phyloP scores from a whole-genome alignment of 2,888 invertebrate genomes.

The Andrena bucephala region DNA sequence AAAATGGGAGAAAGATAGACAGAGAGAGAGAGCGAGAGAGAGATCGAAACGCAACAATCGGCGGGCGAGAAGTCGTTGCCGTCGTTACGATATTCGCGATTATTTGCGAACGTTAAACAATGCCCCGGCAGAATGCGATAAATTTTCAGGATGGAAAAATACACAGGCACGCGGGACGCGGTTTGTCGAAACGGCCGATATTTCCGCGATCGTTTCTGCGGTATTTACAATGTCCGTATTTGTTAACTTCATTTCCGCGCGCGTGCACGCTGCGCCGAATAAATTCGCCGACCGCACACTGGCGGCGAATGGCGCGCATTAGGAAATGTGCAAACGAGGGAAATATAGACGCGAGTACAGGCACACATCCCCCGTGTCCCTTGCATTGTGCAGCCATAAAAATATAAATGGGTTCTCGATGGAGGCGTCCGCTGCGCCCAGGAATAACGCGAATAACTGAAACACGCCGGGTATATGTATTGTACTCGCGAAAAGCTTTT shows the following conservation, averaged over 20 bases:
- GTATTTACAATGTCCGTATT: slow-evolving; percentile 56
- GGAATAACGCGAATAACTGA: slow-evolving; percentile 40
- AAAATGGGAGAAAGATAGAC: not conserved
- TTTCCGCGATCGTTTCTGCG: slow-evolving; percentile 51
- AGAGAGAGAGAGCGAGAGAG: not conserved
- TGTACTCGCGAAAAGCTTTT: slow-evolving; percentile 46
- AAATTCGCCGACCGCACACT: slow-evolving; percentile 40
- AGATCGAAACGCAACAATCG: not conserved
- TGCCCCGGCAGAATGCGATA: slow-evolving; percentile 30
- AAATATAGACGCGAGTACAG: not conserved
- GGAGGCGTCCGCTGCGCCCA: slow-evolving; percentile 14
- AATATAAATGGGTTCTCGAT: slow-evolving; percentile 45
- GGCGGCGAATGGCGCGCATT: slow-evolving; percentile 6
- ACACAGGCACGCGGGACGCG: slow-evolving; percentile 3
- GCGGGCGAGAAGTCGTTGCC: not conserved
- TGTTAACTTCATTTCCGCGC: slow-evolving; percentile 54
- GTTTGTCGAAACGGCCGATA: slow-evolving; percentile 20
- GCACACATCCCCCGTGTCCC: not conserved
- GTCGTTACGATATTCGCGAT: slow-evolving; percentile 29
- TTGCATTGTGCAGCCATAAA: slow-evolving; percentile 9
- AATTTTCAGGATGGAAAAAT: slow-evolving; percentile 46
- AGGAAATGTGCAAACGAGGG: slow-evolving; percentile 30
- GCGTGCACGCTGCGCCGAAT: slow-evolving; percentile 30
- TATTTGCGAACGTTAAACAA: slow-evolving; percentile 49
- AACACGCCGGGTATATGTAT: slow-evolving; percentile 33